Conservation (phyloP, 2,888 invertebrate species). For the Coelinius sp. region DNA sequence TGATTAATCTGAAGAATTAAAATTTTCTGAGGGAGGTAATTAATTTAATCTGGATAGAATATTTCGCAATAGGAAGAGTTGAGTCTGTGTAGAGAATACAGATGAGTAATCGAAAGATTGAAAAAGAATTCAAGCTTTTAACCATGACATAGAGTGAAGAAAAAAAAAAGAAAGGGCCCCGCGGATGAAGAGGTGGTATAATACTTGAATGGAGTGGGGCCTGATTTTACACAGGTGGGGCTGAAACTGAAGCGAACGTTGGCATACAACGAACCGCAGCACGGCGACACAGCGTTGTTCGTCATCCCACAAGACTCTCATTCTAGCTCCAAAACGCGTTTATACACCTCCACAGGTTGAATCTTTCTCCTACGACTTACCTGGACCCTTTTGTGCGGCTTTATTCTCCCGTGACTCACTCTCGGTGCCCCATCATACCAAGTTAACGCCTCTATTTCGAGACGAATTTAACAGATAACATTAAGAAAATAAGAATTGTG, state of each 20-base stretch:
- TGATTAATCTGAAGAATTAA: too few relatives aligned
- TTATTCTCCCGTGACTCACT: slow-evolving; percentile 22
- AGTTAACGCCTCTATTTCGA: slow-evolving; percentile 26
- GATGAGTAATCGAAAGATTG: neutral
- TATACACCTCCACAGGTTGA: slow-evolving; percentile 43
- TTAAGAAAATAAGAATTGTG: slow-evolving; percentile 18
- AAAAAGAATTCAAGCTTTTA: neutral
- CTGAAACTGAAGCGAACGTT: slow-evolving; percentile 37
- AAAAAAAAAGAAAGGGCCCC: neutral
- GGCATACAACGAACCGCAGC: slow-evolving; percentile 49
- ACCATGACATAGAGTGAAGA: neutral
- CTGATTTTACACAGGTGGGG: slow-evolving; percentile 58
- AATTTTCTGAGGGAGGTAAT: too few relatives aligned
- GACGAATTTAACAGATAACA: slow-evolving; percentile 10
- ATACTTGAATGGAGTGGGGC: slow-evolving; percentile 44
- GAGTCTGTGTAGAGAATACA: neutral
- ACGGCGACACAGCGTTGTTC: slow-evolving; percentile 47
- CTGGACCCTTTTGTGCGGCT: slow-evolving; percentile 28
- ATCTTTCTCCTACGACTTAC: slow-evolving; percentile 38
- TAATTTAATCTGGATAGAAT: too few relatives aligned
- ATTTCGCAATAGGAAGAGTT: too few relatives aligned
- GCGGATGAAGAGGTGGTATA: slow-evolving; percentile 41
- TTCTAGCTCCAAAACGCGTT: slow-evolving; percentile 5
- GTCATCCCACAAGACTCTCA: neutral
- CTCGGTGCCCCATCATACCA: slow-evolving; percentile 39